Percentiles rank a stretch among this genome's conserved stretches.
Conservation (phyloP, 2,113 vertebrate genomes). For the Megalops atlanticus region DNA sequence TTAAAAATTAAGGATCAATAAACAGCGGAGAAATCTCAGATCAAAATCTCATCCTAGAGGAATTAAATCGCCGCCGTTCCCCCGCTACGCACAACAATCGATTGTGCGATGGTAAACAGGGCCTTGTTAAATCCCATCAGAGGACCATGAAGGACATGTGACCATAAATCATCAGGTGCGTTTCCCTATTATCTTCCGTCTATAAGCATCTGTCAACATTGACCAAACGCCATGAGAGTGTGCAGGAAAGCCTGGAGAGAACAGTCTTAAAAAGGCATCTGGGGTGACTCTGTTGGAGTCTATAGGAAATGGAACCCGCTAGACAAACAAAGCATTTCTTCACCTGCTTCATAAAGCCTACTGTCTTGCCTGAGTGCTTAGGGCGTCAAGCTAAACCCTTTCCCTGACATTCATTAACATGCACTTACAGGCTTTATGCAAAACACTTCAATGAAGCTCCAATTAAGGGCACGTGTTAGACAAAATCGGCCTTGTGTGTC, state of each 20-base stretch:
- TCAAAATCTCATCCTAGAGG: not conserved
- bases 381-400: too few relatives aligned
- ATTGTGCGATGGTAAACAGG: not conserved
- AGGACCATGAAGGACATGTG: not conserved
- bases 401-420: too few relatives aligned
- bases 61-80: not conserved
- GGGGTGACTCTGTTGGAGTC: not conserved
- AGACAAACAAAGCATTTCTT: not conserved
- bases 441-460: too few relatives aligned
- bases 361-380: not conserved
- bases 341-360: not conserved
- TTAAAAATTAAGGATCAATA: not conserved
- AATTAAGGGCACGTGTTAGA: too few relatives aligned
- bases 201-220: not conserved
- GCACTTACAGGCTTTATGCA: too few relatives aligned
- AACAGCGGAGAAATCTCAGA: not conserved
- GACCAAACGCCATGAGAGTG: not conserved
- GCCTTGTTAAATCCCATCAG: not conserved
- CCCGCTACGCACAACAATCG: not conserved
- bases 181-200: not conserved
- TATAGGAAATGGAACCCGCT: not conserved
- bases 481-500: too few relatives aligned
- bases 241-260: not conserved
- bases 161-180: not conserved
- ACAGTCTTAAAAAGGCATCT: not conserved